These are phyloP conservation scores for Burhinus oedicnemus DNA, from an alignment of 2,113 vertebrate species.

Conservation along the genomic window DNA sequence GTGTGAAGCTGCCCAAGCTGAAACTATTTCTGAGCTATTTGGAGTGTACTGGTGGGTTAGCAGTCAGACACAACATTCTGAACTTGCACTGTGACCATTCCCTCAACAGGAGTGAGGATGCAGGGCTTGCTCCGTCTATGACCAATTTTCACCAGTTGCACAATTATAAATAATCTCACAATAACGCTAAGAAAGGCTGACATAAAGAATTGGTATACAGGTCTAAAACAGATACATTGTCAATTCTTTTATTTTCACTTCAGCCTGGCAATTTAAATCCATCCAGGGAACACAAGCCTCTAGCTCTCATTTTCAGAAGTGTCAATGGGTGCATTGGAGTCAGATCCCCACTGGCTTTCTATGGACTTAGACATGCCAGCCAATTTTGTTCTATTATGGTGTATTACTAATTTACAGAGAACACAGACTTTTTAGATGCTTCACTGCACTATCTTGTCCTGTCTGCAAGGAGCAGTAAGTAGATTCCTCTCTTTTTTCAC, in stretches of 20 bases:
- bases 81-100: fast-evolving
- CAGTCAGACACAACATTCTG: neutral
- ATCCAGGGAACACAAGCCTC: neutral
- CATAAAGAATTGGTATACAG: neutral
- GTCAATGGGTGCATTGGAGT: neutral
- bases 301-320: neutral
- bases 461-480: neutral
- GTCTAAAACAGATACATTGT: neutral
- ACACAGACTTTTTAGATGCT: neutral
- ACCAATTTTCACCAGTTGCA: neutral
- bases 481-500: neutral
- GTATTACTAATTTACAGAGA: neutral
- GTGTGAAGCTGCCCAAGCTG: neutral
- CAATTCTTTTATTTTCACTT: neutral
- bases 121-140: neutral
- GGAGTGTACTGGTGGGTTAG: neutral
- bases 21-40: neutral
- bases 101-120: neutral
- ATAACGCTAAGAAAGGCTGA: neutral
- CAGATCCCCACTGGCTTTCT: neutral
- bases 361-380: neutral
- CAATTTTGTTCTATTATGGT: neutral
- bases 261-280: neutral
- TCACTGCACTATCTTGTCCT: neutral
- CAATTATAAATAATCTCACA: neutral